A percentile compares a stretch with the other conserved stretches of the same genome.
These are phyloP conservation scores for Python bivittatus DNA, from an alignment of 2,113 vertebrate species.

Conservation along the genomic window DNA sequence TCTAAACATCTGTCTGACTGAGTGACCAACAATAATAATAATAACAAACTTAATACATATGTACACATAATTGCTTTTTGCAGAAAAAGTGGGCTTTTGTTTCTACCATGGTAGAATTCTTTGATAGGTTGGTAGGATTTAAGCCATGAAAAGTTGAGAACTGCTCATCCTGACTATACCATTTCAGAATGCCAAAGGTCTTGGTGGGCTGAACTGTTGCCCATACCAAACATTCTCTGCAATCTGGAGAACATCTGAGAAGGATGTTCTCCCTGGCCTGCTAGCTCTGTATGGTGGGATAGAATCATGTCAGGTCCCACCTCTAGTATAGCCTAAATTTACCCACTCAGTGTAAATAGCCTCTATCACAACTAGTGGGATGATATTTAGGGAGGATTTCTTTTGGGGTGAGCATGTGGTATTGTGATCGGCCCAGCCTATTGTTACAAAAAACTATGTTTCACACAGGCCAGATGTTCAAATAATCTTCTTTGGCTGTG, in stretches of 20 bases:
- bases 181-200: background rate
- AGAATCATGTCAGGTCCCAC: too few species aligned
- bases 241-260: background rate
- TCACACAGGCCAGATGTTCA: slow-evolving; percentile 39
- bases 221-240: background rate
- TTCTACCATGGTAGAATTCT: background rate
- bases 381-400: background rate
- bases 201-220: background rate
- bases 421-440: slow-evolving; percentile 7
- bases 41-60: background rate
- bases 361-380: background rate
- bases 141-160: background rate
- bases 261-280: background rate
- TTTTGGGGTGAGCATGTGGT: background rate
- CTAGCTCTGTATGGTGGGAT: too few species aligned
- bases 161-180: background rate
- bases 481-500: slow-evolving; percentile 13
- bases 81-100: background rate
- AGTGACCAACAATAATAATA: background rate
- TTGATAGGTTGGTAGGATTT: background rate
- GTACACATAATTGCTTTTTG: background rate
- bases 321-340: background rate
- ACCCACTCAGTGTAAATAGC: background rate
- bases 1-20: background rate
- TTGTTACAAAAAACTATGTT: slow-evolving; percentile 14